Evolutionary conservation across 2,888 invertebrate genomes (phyloP).

Genomic region (Mongoloraphidia duomilia): DNA sequence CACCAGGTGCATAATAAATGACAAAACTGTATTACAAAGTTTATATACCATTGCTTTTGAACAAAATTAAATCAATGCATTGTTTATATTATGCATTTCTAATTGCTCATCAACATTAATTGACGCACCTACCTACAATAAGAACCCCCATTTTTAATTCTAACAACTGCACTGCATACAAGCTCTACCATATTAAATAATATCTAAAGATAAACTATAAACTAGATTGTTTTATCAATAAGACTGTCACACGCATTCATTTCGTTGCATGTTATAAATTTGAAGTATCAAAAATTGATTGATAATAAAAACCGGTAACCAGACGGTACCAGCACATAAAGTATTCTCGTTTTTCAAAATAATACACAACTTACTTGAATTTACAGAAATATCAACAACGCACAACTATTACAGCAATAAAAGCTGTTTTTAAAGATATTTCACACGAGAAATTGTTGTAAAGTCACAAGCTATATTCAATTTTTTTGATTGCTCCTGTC

Average conservation of each 20-base stretch:
- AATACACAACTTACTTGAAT: slow-evolving; percentile 4
- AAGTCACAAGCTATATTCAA: slow-evolving; percentile 25
- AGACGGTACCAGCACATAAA: not conserved
- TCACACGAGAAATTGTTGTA: slow-evolving; percentile 1
- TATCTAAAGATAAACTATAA: slow-evolving; percentile 20
- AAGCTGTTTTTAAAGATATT: not conserved
- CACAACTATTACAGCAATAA: not conserved
- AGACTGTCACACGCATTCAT: slow-evolving; percentile 4
- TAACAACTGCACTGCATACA: slow-evolving; percentile 27
- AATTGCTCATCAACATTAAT: too few species aligned
- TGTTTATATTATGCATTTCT: too few species aligned
- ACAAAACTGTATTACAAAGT: too few species aligned
- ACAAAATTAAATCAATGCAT: too few species aligned
- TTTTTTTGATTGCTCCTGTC: slow-evolving; percentile 18
- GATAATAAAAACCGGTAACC: not conserved
- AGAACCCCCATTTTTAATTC: slow-evolving; percentile 20
- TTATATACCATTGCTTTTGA: too few species aligned
- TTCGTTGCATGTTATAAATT: not conserved
- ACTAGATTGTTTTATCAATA: slow-evolving; percentile 31
- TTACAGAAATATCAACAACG: not conserved
- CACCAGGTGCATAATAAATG: too few species aligned
- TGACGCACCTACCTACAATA: not conserved
- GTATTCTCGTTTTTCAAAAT: not conserved
- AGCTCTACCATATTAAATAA: slow-evolving; percentile 24
- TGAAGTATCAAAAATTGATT: slow-evolving; percentile 1